A percentile compares a stretch with the other conserved stretches of the same genome.
Evolutionary conservation across 2,797 vertebrate genomes (phyloP).

Genomic region (Coendou prehensilis): DNA sequence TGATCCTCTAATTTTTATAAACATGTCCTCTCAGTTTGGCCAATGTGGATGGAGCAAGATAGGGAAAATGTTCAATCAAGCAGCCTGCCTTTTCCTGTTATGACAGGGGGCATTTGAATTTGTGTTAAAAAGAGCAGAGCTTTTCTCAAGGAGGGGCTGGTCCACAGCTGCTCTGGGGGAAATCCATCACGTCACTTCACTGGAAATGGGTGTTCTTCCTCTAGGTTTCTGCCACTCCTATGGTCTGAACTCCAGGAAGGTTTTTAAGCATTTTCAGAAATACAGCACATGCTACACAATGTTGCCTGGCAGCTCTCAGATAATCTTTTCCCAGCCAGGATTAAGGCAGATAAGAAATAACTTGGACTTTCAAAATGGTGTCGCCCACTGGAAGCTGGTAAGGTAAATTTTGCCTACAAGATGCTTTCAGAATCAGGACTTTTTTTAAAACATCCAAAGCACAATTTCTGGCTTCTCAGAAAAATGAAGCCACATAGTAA

Average conservation of each 20-base stretch:
- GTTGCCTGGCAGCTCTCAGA: not conserved
- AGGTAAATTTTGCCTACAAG: not conserved
- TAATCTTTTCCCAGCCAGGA: not conserved
- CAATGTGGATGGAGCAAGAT: not conserved
- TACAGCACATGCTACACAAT: not conserved
- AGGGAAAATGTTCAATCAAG: not conserved
- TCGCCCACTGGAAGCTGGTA: not conserved
- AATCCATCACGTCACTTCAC: not conserved
- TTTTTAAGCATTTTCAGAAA: not conserved
- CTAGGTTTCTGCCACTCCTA: not conserved
- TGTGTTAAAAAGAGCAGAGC: not conserved
- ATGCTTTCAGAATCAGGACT: not conserved
- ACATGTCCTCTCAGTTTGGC: not conserved
- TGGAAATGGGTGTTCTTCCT: not conserved
- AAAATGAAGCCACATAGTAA: conserved; percentile 14
- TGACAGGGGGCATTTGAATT: not conserved
- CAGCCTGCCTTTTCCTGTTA: not conserved
- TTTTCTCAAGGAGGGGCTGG: conserved; percentile 3
- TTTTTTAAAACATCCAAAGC: not conserved
- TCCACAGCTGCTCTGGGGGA: not conserved
- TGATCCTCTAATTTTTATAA: not conserved
- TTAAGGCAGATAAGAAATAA: not conserved
- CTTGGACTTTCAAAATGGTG: not conserved
- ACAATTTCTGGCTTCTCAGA: conserved; percentile 23
- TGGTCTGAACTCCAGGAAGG: not conserved